These are phyloP conservation scores for Leiothrix lutea DNA, from an alignment of 2,113 vertebrate species.

Conservation along the genomic window DNA sequence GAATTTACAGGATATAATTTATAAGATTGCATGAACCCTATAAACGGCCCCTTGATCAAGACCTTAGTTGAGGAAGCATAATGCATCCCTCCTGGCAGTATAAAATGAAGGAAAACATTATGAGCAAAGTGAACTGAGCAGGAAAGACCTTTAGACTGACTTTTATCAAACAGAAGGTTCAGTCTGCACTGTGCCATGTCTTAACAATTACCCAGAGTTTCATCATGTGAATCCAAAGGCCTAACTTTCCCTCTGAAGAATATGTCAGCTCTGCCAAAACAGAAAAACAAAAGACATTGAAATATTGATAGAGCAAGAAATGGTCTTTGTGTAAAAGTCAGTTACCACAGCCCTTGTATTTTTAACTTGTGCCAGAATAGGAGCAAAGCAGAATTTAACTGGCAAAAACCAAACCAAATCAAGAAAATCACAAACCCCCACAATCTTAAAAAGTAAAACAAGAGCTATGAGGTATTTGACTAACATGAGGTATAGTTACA, in stretches of 20 bases:
- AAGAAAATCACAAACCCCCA: accelerated
- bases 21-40: background rate
- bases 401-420: background rate
- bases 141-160: background rate
- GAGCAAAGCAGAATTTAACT: background rate
- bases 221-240: background rate
- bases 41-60: background rate
- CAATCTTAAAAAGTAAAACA: background rate
- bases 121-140: background rate
- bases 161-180: slow-evolving; percentile 22
- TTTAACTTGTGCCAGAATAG: background rate
- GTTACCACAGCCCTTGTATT: background rate
- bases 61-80: background rate
- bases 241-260: background rate
- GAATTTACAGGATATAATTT: background rate
- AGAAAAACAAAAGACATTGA: background rate
- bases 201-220: background rate
- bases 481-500: background rate
- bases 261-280: background rate
- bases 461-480: background rate
- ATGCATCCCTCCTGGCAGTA: background rate
- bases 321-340: background rate
- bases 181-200: background rate
- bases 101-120: background rate
- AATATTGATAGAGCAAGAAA: background rate